Percentiles rank a stretch among this genome's conserved stretches.
phyloP scores from a whole-genome alignment of 2,888 invertebrate genomes.

The Chrysotoxum bicinctum region DNA sequence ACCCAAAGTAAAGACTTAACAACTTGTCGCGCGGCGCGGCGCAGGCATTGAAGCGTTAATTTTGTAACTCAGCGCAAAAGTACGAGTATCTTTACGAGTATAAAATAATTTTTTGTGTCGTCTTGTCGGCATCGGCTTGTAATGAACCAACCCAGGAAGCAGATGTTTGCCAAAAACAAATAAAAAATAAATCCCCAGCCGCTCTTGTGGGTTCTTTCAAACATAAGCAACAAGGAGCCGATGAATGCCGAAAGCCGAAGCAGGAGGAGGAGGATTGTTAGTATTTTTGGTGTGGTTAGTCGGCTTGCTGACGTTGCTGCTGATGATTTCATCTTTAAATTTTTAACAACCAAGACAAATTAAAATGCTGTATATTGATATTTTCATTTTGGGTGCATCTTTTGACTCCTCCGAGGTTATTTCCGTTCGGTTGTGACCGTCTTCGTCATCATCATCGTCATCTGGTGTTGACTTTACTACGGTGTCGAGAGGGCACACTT shows the following conservation, averaged over 20 bases:
- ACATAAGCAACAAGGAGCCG: neutral
- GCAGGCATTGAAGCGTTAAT: too few species aligned
- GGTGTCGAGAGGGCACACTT: conserved; percentile 68
- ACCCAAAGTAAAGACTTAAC: conserved; percentile 33
- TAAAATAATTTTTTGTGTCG: conserved; percentile 12
- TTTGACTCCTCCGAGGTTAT: conserved; percentile 31
- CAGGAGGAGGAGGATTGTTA: conserved; percentile 25
- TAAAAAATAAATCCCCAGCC: conserved; percentile 19
- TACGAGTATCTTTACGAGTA: conserved; percentile 14
- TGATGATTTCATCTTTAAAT: conserved; percentile 69
- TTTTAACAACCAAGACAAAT: conserved; percentile 55
- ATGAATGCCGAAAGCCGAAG: neutral
- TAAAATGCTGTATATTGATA: conserved; percentile 59
- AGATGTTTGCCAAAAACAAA: conserved; percentile 73
- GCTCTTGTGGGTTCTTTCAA: conserved; percentile 21
- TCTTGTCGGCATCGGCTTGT: conserved; percentile 55
- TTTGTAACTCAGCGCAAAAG: conserved; percentile 36
- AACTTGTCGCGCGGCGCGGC: neutral
- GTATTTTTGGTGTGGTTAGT: conserved; percentile 35
- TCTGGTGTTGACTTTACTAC: conserved; percentile 48
- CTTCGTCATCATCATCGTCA: conserved; percentile 30
- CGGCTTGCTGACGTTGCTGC: conserved; percentile 25
- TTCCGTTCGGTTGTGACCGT: conserved; percentile 39
- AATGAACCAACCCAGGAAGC: conserved; percentile 71
- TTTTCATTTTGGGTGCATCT: conserved; percentile 64